Conservation (phyloP, 2,888 invertebrate species). For the Trachelus iudaicus region DNA sequence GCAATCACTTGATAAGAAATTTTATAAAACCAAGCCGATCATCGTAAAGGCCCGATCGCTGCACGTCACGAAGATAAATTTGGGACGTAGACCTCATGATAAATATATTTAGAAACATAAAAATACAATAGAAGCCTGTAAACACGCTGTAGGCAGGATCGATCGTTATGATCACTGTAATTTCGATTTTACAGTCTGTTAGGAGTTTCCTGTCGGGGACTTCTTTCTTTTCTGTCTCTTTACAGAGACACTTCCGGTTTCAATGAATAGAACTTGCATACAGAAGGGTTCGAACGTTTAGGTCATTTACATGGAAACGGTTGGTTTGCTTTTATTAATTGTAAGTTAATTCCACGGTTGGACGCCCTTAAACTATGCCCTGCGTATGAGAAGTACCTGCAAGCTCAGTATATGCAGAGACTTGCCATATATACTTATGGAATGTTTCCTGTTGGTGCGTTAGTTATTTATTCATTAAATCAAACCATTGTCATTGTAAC, state of each 20-base stretch:
- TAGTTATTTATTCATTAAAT: not conserved
- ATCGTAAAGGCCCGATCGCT: not conserved
- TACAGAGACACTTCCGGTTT: not conserved
- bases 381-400: not conserved
- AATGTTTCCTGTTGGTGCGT: not conserved
- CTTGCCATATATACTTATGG: not conserved
- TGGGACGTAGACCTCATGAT: not conserved
- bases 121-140: not conserved
- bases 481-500: not conserved
- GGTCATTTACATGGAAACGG: not conserved
- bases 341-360: not conserved
- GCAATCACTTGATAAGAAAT: not conserved
- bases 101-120: not conserved
- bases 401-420: not conserved
- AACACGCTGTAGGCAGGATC: not conserved
- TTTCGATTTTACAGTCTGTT: not conserved
- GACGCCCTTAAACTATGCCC: not conserved
- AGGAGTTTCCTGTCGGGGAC: not conserved
- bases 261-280: not conserved
- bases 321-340: not conserved
- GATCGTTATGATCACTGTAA: not conserved
- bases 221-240: not conserved
- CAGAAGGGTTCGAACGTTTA: not conserved
- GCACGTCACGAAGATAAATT: not conserved
- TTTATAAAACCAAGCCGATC: not conserved